Evolutionary conservation across 2,797 vertebrate species (phyloP).

Genomic region (Arrhamphus sclerolepis): DNA sequence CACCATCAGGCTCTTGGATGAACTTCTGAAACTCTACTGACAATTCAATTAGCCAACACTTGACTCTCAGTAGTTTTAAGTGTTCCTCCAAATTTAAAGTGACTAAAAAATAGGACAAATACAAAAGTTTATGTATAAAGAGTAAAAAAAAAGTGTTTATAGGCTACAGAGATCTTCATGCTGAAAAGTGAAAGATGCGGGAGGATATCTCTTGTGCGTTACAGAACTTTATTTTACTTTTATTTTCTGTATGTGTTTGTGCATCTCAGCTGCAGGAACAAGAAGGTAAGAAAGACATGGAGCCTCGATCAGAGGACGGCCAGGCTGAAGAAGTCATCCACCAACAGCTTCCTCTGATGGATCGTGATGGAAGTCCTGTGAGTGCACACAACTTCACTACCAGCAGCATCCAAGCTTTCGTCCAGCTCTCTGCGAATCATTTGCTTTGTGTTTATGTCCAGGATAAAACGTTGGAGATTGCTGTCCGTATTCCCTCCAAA

Average conservation of each 20-base stretch:
- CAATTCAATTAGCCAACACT: too few species aligned
- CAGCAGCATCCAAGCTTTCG: neutral
- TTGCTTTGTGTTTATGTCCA: conserved; percentile 31
- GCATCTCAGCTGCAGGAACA: conserved; percentile 53
- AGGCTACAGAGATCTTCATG: neutral
- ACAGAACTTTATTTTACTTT: too few species aligned
- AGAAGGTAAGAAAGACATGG: conserved; percentile 68
- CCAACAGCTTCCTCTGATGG: conserved; percentile 47
- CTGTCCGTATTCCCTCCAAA: conserved; percentile 64
- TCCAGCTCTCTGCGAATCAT: neutral
- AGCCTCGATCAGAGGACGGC: conserved; percentile 66
- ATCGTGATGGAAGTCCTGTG: conserved; percentile 47
- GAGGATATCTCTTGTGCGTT: neutral
- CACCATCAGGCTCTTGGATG: too few species aligned
- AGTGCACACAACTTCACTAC: conserved; percentile 7
- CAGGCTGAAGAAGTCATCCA: conserved; percentile 61
- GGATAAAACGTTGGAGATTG: conserved; percentile 70
- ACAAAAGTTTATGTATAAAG: neutral
- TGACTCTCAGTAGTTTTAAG: too few species aligned
- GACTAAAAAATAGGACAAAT: neutral
- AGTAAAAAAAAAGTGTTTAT: too few species aligned
- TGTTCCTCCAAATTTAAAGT: too few species aligned
- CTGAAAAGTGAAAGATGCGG: neutral
- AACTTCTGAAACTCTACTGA: too few species aligned
- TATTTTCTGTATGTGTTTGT: neutral